Percentiles rank a stretch among this genome's conserved stretches.
Conservation (phyloP, 2,797 vertebrate genomes). For the Anabas testudineus region DNA sequence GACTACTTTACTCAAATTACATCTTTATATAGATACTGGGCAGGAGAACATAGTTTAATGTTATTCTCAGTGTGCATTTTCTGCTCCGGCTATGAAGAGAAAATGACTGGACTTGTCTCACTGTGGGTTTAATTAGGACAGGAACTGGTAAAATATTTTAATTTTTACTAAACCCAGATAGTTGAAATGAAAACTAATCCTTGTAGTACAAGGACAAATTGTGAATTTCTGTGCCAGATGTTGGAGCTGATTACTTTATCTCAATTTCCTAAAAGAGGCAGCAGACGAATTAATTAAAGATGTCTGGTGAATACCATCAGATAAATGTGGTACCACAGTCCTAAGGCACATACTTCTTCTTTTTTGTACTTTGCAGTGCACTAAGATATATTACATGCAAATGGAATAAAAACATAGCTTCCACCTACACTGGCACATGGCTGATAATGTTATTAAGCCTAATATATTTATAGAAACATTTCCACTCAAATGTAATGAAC, state of each 20-base stretch:
- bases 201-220: constrained; percentile 29
- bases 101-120: background rate
- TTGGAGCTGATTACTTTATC: constrained; percentile 35
- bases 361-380: constrained; percentile 4
- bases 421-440: background rate
- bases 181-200: constrained; percentile 19
- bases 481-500: background rate
- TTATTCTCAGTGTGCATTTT: background rate
- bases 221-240: constrained; percentile 27
- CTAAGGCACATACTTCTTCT: background rate
- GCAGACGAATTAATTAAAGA: constrained; percentile 40
- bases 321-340: background rate
- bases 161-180: constrained; percentile 1
- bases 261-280: constrained; percentile 45
- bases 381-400: constrained; percentile 5
- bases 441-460: background rate
- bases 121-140: constrained; percentile 2
- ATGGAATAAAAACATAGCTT: background rate
- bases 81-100: background rate
- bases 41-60: constrained; percentile 2
- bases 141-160: background rate
- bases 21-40: constrained; percentile 1
- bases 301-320: constrained; percentile 5
- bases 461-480: background rate
- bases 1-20: background rate